A percentile compares a stretch with the other conserved stretches of the same genome.
These are phyloP conservation scores for Megalurothrips usitatus DNA, from an alignment of 2,888 invertebrate species.

Conservation along the genomic window DNA sequence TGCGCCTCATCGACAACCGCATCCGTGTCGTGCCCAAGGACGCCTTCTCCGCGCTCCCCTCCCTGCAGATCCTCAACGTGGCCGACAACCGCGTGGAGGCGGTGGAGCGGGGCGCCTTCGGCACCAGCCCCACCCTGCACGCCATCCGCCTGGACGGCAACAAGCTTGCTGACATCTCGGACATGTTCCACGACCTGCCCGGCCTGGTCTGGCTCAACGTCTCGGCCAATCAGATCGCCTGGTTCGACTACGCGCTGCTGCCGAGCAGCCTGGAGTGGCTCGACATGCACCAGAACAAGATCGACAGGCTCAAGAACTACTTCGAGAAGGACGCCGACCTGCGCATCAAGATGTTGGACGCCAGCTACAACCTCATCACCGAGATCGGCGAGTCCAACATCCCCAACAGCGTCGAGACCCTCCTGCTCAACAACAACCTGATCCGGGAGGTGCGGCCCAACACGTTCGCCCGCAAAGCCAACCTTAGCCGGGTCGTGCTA, in stretches of 20 bases:
- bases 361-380: conserved; percentile 66
- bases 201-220: conserved; percentile 76
- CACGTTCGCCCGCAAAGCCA: conserved; percentile 63
- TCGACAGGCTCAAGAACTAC: conserved; percentile 68
- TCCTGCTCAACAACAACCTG: conserved; percentile 69
- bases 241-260: conserved; percentile 77
- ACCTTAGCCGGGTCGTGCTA: conserved; percentile 69
- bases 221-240: conserved; percentile 69
- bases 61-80: conserved; percentile 72
- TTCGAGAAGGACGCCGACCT: conserved; percentile 61
- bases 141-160: conserved; percentile 75
- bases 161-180: conserved; percentile 70
- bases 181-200: conserved; percentile 68
- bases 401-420: conserved; percentile 67
- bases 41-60: conserved; percentile 65
- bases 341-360: conserved; percentile 71
- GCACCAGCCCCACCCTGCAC: conserved; percentile 65
- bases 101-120: conserved; percentile 73
- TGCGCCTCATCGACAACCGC: conserved; percentile 75
- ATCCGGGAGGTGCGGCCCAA: conserved; percentile 65
- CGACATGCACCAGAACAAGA: conserved; percentile 75
- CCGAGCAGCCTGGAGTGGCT: conserved; percentile 72
- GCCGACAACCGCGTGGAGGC: conserved; percentile 72
- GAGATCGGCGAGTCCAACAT: conserved; percentile 64
- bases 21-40: conserved; percentile 70